A percentile compares a stretch with the other conserved stretches of the same genome.
Evolutionary conservation across 2,888 invertebrate species (phyloP).

Genomic region (Scaptomyza flava): DNA sequence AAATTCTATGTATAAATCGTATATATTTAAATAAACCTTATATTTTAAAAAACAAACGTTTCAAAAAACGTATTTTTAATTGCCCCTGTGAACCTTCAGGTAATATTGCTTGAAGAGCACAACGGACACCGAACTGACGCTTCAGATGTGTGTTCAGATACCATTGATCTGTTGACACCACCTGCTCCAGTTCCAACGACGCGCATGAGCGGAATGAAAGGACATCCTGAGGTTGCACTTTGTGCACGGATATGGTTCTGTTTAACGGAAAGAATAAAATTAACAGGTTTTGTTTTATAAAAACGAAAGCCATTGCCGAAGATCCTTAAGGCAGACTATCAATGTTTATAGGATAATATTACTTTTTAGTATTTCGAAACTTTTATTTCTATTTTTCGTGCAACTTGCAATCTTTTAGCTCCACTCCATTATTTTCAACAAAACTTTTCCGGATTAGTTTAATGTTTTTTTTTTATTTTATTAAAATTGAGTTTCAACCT

Average conservation of each 20-base stretch:
- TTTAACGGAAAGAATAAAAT: no score
- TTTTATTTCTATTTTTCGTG: no score
- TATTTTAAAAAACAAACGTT: slow-evolving; percentile 47
- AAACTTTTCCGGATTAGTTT: no score
- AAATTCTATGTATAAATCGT: slow-evolving; percentile 68
- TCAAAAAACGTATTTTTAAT: slow-evolving; percentile 8
- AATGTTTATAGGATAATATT: no score
- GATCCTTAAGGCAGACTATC: no score
- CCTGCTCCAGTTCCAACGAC: slow-evolving; percentile 27
- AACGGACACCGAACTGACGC: slow-evolving; percentile 72
- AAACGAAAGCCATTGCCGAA: no score
- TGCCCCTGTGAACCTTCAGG: slow-evolving; percentile 58
- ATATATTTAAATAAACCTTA: slow-evolving; percentile 76
- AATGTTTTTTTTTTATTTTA: no score
- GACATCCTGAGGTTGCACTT: slow-evolving; percentile 39
- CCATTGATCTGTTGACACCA: slow-evolving; percentile 64
- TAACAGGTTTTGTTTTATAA: no score
- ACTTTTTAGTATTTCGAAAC: no score
- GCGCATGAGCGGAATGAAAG: slow-evolving; percentile 70
- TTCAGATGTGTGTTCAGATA: slow-evolving; percentile 74
- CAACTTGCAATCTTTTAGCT: no score
- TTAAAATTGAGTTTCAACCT: no score
- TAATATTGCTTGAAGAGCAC: slow-evolving; percentile 76
- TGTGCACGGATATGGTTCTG: slow-evolving; percentile 74
- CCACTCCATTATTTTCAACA: no score